These are phyloP conservation scores for Paramisgurnus dabryanus DNA, from an alignment of 2,113 vertebrate species.

Conservation along the genomic window DNA sequence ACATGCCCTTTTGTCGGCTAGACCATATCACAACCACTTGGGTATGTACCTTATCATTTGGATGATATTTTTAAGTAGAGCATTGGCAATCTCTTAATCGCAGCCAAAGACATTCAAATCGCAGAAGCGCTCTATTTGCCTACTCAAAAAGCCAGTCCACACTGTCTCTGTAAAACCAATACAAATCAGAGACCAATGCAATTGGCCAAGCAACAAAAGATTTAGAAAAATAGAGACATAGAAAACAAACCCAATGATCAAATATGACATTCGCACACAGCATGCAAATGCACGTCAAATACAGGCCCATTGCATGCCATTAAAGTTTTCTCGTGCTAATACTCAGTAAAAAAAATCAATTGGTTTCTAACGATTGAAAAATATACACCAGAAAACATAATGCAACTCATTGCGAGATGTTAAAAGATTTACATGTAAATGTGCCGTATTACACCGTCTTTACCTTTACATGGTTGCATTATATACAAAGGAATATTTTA, in stretches of 20 bases:
- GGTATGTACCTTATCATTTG: slow-evolving; percentile 73
- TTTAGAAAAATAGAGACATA: neutral
- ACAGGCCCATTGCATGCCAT: neutral
- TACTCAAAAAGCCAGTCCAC: neutral
- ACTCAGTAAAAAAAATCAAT: neutral
- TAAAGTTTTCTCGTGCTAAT: neutral
- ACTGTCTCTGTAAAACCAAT: neutral
- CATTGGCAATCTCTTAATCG: neutral
- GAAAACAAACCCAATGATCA: neutral
- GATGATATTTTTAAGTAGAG: slow-evolving; percentile 4
- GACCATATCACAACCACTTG: slow-evolving; percentile 90
- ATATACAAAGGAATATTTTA: neutral
- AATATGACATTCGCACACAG: neutral
- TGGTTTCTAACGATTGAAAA: neutral
- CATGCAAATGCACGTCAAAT: too few relatives aligned
- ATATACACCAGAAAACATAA: neutral
- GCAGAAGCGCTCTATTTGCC: slow-evolving; percentile 15
- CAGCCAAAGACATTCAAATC: slow-evolving; percentile 18
- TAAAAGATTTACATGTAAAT: neutral
- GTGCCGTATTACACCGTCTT: neutral
- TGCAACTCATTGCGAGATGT: neutral
- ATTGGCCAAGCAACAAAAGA: neutral
- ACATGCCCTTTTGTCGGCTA: slow-evolving; percentile 87
- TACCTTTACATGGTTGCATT: neutral
- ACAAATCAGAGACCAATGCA: neutral